phyloP scores from a whole-genome alignment of 1,140 invertebrate species.

The Cydia splendana region DNA sequence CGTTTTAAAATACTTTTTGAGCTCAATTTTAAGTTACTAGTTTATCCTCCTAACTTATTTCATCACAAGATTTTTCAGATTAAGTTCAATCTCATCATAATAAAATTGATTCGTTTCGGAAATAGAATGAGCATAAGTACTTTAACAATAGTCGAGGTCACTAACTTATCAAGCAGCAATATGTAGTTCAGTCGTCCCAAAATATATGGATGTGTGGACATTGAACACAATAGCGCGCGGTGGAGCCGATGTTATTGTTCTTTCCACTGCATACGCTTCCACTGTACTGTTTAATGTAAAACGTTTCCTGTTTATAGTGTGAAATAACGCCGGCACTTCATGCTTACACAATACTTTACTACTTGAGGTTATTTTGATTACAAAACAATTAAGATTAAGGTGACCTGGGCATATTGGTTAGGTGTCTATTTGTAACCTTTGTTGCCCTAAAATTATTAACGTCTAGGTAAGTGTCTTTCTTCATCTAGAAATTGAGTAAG shows the following conservation, averaged over 20 bases:
- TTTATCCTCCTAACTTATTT: not conserved
- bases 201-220: conserved; percentile 53
- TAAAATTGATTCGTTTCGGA: conserved; percentile 18
- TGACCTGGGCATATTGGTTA: not conserved
- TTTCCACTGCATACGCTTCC: conserved; percentile 52
- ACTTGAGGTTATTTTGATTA: not conserved
- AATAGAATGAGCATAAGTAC: conserved; percentile 14
- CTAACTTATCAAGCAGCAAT: conserved; percentile 32
- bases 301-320: conserved; percentile 34
- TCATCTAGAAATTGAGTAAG: too few species aligned
- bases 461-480: too few species aligned
- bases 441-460: too few species aligned
- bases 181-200: conserved; percentile 40
- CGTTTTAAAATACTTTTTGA: too few species aligned
- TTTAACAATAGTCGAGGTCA: conserved; percentile 39
- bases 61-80: not conserved
- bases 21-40: not conserved
- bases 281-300: conserved; percentile 51
- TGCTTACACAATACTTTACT: conserved; percentile 2
- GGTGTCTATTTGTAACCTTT: too few species aligned
- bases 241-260: conserved; percentile 59
- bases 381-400: not conserved
- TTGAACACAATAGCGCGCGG: conserved; percentile 46
- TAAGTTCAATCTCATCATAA: not conserved
- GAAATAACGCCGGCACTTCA: conserved; percentile 27